Evolutionary conservation across 2,888 invertebrate species (phyloP).

Genomic region (Eupithecia subfuscata): DNA sequence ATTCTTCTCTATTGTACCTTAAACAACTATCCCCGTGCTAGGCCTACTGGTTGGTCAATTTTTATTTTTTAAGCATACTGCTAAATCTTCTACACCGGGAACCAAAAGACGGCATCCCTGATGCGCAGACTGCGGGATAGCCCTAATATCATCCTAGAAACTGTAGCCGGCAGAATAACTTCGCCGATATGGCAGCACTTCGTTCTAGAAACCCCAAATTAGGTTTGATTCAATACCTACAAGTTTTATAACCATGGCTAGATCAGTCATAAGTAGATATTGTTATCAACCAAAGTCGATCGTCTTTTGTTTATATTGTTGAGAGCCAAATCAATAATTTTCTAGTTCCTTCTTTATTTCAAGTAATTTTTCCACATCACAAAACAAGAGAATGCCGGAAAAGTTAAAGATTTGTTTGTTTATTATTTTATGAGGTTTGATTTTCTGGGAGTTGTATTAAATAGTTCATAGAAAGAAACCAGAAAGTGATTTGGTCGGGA

Average conservation of each 20-base stretch:
- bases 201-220: not conserved
- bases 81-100: too few relatives aligned
- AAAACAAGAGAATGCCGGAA: not conserved
- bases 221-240: not conserved
- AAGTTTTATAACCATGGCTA: not conserved
- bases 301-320: not conserved
- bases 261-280: not conserved
- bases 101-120: too few relatives aligned
- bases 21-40: too few relatives aligned
- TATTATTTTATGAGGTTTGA: not conserved
- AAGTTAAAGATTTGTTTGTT: not conserved
- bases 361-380: not conserved
- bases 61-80: too few relatives aligned
- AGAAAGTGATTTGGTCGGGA: not conserved
- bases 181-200: too few relatives aligned
- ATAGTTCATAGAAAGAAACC: not conserved
- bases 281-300: not conserved
- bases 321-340: not conserved
- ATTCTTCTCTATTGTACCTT: too few relatives aligned
- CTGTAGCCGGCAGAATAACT: too few relatives aligned
- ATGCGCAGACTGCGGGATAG: too few relatives aligned
- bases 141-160: too few relatives aligned
- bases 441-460: not conserved
- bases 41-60: too few relatives aligned
- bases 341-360: not conserved